Percentiles rank a stretch among this genome's conserved stretches.
phyloP scores from a whole-genome alignment of 2,113 vertebrate genomes.

The Scatophagus argus region DNA sequence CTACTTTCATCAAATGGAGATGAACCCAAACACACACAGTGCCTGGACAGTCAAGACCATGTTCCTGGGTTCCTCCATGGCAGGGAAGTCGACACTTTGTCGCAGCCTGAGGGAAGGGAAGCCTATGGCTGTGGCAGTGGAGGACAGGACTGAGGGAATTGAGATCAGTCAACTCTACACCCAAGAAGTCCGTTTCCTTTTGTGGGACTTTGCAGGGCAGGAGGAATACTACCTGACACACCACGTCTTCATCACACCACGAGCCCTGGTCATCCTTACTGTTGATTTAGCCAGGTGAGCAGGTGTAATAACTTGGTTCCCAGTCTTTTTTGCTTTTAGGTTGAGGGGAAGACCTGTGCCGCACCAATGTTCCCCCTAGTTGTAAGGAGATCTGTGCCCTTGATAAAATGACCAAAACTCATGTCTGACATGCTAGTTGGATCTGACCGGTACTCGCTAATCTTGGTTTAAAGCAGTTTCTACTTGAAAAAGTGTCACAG shows the following conservation, averaged over 20 bases:
- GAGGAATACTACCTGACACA: constrained; percentile 54
- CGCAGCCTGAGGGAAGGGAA: constrained; percentile 36
- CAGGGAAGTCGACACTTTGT: constrained; percentile 44
- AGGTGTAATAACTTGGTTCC: too few species aligned
- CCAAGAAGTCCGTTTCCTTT: constrained; percentile 25
- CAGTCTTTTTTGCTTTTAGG: background rate
- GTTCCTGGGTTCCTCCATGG: constrained; percentile 52
- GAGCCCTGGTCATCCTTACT: constrained; percentile 43
- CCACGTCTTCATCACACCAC: constrained; percentile 49
- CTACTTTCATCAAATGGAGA: constrained; percentile 38
- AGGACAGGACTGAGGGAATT: constrained; percentile 37
- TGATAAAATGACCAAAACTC: too few species aligned
- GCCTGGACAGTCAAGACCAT: constrained; percentile 42
- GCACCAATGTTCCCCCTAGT: too few species aligned
- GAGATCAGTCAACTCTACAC: constrained; percentile 29
- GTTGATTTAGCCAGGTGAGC: constrained; percentile 43
- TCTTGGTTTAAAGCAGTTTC: too few species aligned
- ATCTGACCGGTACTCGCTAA: too few species aligned
- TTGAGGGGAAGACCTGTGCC: too few species aligned
- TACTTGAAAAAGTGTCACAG: too few species aligned
- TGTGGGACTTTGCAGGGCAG: constrained; percentile 54
- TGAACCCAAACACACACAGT: constrained; percentile 21
- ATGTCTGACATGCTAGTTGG: too few species aligned
- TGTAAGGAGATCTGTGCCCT: too few species aligned
- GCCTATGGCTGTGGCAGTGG: constrained; percentile 18